Base-by-base conservation (phyloP, 2,113 vertebrate genomes). In the Alexandromys fortis region DNA sequence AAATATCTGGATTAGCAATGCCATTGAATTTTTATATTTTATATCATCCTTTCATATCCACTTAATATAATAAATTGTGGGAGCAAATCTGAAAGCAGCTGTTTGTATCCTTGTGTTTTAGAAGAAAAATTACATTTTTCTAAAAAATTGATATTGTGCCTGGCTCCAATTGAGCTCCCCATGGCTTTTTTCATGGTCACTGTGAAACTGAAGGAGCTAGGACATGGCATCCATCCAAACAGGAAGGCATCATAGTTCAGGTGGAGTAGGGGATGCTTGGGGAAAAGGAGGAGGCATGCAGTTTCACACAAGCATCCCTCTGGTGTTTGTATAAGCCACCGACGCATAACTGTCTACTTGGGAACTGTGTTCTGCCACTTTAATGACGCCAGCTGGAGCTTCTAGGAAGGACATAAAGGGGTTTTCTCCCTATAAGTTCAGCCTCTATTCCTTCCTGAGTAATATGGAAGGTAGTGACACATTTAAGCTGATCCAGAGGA, bases 1-100 rank as follows among this genome's bases (percentile, higher is more conserved):
- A 82, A 95, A 63, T n/a, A 92, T 19, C 63, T 93, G 67, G 90
- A 90, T 22, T 89, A 92, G 6, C 33, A 89, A 47, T 30, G 85
- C 30, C 42, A 63, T 83, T 42, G 77, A 70, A 73, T 61, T 52
- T 87, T 90, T 79, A 45, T 12, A 85, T 19, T 58, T 85, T 45
- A 38, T 75, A 28, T 35, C 33, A 9, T 82, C 7, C 65, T 92
- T 92, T 92, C 55, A 11, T 76, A 61, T 49, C 30, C 70, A 61
- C 11, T 42, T 92, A 83, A 91, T 52, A 28, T 65, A 70, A 78
- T 52, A 65, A 76, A 21, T 47, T 72, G 11, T 2, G 17, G 52
- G 33, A 21, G 33, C 55, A 92, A 33, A 97, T 52, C 73, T 76
- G 78, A 96, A 24, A 91, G 13, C 30, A 79, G 22, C 1, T 42